Base-by-base conservation (phyloP, 2,888 invertebrate genomes). In the Brachynemurus nebulosus region DNA sequence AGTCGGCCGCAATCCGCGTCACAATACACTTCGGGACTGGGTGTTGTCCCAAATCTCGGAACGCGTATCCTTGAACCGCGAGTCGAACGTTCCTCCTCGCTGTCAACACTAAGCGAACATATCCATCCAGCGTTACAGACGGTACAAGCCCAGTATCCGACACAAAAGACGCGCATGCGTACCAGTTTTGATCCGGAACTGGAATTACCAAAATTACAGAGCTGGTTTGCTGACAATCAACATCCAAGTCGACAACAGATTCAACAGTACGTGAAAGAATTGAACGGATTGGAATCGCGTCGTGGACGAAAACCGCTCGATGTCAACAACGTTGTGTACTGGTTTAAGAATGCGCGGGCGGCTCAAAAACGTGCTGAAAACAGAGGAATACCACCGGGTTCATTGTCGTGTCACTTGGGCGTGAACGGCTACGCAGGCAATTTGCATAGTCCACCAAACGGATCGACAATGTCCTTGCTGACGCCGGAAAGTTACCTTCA, bases 331-430 rank as follows among this genome's bases (percentile, higher is more conserved):
- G 92, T 95, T 12, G 92, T 93, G 12, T 91, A 91, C 58, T 91
- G 91, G 91, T 98, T 98, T 67, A 95, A 96, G 63, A 96, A 96
- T 60, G 95, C 96, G 0, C 74, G 97, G 42, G 96, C 96, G 1
- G 93, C 93, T 1, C 89, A 91, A 61, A 91, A 95, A 59, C 73
- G 95, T 34, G 91, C 91, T 2, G 90, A 91, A 66, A 69, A 83
- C 57, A 70, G 85, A 50, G 70, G 75, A 59, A 52, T 64, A 54
- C 56, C 64, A 56, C 55, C 65, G 49, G 67, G 73, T 45, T 72
- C 82, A 40, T 51, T 69, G 40, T 65, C 69, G 45, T 78, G 68
- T 56, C 80, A 69, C 58, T 66, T 71, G 53, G 71, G 73, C 7
- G 65, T 76, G 8, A 79, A 79, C 55, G 78, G 78, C 9, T 79